Base-by-base conservation (phyloP, 1,140 invertebrate genomes). In the Sesamia nonagrioides region DNA sequence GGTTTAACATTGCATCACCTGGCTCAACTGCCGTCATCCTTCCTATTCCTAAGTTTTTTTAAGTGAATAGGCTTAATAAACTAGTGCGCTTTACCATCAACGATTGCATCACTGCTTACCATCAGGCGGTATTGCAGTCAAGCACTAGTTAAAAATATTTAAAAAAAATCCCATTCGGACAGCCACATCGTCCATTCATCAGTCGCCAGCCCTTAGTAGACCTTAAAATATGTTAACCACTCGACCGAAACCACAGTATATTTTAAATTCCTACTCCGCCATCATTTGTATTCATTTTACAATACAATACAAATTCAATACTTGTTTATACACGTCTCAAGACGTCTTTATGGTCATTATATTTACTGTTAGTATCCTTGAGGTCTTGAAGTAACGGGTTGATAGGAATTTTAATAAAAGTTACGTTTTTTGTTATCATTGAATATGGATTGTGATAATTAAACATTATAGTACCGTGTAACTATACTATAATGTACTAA, bases 301-400 rank as follows among this genome's bases (percentile, higher is more conserved):
- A 58, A 56, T 73, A 73, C 69, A 73, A 73, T 73, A 73, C 69
- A 73, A 69, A 73, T 73, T 73, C 69, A 18, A 73, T 73, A 56
- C 33, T 73, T 73, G 69, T 58, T 56, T 52, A 37, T 40, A 73
- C 52, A 58, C 37, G 69, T 73, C 33, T 11, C 52, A 21, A 21
- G 66, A 48, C 66, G 66, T 69, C 50, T 66, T n/a, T 66, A 45
- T 45, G 5, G 37, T 69, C 17, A 69, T 69, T 69, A 27, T 21
- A 33, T 69, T 69, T 50, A 69, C 66, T 13, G 66, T 69, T 69
- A 69, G 40, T n/a, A 42, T 69, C 66, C 66, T 69, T 69, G 66
- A 69, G 42, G 42, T n/a, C 18, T 13, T 27, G 21, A 48, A 37
- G n/a, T 61, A 3, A 33, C 13, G 9, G 27, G n/a, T 27, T 15